Evolutionary conservation across 2,888 invertebrate species (phyloP), one percentile per base, ranked within the genome.

Genomic region (Iselma pallidipennis): DNA sequence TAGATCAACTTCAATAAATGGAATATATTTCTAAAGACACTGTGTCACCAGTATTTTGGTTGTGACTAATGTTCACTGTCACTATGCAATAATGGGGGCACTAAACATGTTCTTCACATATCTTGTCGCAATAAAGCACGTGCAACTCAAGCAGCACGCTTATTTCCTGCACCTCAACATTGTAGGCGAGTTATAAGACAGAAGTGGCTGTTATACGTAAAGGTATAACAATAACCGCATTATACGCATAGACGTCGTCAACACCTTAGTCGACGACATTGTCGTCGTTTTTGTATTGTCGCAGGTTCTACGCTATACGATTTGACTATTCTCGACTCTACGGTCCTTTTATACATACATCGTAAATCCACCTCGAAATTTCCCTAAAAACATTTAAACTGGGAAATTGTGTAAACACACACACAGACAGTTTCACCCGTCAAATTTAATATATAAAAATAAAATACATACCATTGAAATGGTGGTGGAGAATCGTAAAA

Each of bases 321-420:
- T n/a, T n/a, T n/a, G n/a, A n/a, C n/a, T n/a, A n/a, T n/a, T n/a
- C n/a, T n/a, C n/a, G n/a, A n/a, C n/a, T n/a, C n/a, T n/a, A n/a
- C 61, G 57, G 57, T 60, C n/a, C 59, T 56, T 55, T 65, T 65
- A 65, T 59, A n/a, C n/a, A 61, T 59, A 61, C 59, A 55, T 62
- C 65, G 61, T 65, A 65, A 65, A 65, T 65, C 59, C 52, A 55
- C 50, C n/a, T n/a, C n/a, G n/a, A n/a, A n/a, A n/a, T n/a, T n/a
- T n/a, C n/a, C n/a, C n/a, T n/a, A n/a, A n/a, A n/a, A 45, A 60
- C 49, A 49, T 28, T 28, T 16, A 25, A 4, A 26, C 54, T 37
- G 21, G 31, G 45, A 53, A 54, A 55, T 10, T 50, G n/a, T 31
- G 37, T n/a, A n/a, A n/a, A 53, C 42, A 49, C 49, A 50, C 26